Percentiles rank a stretch among this genome's conserved stretches.
Conservation (phyloP, 2,888 invertebrate species). For the Drosophila tripunctata region DNA sequence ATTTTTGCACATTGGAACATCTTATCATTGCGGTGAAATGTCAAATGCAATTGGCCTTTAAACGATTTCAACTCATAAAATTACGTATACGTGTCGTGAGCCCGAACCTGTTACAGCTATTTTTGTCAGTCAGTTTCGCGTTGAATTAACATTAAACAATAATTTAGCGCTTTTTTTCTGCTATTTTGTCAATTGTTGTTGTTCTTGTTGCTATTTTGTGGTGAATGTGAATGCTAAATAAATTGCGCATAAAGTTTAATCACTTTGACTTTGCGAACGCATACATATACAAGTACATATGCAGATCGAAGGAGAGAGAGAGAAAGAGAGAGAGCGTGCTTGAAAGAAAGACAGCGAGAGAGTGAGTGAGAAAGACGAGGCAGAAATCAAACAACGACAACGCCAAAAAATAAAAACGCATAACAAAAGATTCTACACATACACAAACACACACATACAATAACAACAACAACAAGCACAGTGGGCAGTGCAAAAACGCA, state of each 20-base stretch:
- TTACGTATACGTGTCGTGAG: conserved; percentile 52
- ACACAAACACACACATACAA: conserved; percentile 11
- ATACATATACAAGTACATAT: conserved; percentile 4
- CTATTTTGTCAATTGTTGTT: conserved; percentile 30
- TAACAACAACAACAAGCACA: conserved; percentile 24
- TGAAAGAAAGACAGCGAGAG: background rate
- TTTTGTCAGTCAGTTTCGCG: conserved; percentile 20
- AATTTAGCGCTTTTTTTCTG: conserved; percentile 29
- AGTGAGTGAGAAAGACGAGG: conserved; percentile 22
- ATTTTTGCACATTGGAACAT: background rate
- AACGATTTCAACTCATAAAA: conserved; percentile 39
- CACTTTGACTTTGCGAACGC: conserved; percentile 76
- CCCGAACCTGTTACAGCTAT: conserved; percentile 54
- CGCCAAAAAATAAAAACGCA: conserved; percentile 72
- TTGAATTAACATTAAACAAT: conserved; percentile 61
- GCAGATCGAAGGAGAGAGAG: background rate
- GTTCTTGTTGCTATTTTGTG: conserved; percentile 49
- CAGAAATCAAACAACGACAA: conserved; percentile 55
- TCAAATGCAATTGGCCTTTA: conserved; percentile 37
- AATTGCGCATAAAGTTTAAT: conserved; percentile 84
- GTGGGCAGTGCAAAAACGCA: conserved; percentile 67
- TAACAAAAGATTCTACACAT: conserved; percentile 71
- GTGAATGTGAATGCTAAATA: conserved; percentile 81
- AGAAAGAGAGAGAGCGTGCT: conserved; percentile 3
- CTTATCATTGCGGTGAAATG: conserved; percentile 28